These are phyloP conservation scores for Cheumatopsyche charites DNA, from an alignment of 1,140 invertebrate genomes.

Conservation along the genomic window DNA sequence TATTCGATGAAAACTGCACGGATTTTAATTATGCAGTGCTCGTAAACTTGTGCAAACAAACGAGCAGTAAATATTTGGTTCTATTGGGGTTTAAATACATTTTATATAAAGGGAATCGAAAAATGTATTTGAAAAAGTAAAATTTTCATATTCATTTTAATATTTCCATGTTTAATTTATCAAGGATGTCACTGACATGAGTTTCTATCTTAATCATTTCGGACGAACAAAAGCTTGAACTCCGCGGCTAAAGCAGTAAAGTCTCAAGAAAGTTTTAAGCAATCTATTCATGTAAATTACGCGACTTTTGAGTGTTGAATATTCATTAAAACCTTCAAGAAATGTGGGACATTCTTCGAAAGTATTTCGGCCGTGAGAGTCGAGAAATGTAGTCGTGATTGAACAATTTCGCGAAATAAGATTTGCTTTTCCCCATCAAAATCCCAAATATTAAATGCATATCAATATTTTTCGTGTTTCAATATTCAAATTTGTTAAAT, in stretches of 20 bases:
- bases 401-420: too few relatives aligned
- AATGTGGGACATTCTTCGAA: conserved; percentile 12
- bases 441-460: too few relatives aligned
- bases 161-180: too few relatives aligned
- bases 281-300: conserved; percentile 37
- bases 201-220: not conserved
- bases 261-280: not conserved
- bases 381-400: not conserved
- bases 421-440: too few relatives aligned
- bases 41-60: conserved; percentile 3
- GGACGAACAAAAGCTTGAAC: conserved; percentile 5
- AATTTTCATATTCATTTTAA: too few relatives aligned
- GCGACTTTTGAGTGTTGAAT: conserved; percentile 32
- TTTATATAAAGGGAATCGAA: too few relatives aligned
- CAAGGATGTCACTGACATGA: not conserved
- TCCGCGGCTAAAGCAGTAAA: not conserved
- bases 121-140: too few relatives aligned
- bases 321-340: conserved; percentile 35
- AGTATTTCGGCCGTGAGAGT: not conserved
- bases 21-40: conserved; percentile 29
- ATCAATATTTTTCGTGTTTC: too few relatives aligned
- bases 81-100: too few relatives aligned
- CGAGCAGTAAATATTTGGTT: not conserved
- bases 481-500: not conserved
- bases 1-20: conserved; percentile 29